These are phyloP conservation scores for Crossocerus cetratus DNA, from an alignment of 2,888 invertebrate genomes.

Conservation along the genomic window DNA sequence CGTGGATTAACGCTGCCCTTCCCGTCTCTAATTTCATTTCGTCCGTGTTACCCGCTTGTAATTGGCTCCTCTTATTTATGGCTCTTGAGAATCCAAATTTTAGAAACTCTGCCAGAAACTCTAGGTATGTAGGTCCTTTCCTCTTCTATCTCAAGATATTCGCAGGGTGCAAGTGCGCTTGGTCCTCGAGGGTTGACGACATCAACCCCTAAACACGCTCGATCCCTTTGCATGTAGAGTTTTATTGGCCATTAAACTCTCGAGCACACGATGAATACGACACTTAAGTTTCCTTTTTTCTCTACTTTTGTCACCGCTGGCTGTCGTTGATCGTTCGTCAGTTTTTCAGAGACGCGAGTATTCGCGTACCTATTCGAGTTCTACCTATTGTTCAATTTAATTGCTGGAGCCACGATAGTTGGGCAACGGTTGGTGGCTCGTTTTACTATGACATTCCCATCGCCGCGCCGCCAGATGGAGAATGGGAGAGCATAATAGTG, in stretches of 20 bases:
- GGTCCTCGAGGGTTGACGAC: no score
- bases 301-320: not conserved
- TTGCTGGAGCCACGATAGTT: slow-evolving; percentile 4
- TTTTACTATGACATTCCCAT: slow-evolving; percentile 19
- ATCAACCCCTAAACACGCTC: no score
- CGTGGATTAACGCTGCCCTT: not conserved
- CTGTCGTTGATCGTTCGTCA: no score
- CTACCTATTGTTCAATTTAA: slow-evolving; percentile 13
- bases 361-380: no score
- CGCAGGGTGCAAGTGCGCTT: no score
- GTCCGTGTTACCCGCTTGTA: slow-evolving; percentile 19
- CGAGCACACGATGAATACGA: no score
- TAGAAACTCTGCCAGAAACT: no score
- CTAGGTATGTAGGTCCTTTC: no score
- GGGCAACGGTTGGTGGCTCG: slow-evolving; percentile 22
- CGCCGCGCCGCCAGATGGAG: slow-evolving; percentile 47
- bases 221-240: no score
- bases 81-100: slow-evolving; percentile 12
- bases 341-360: not conserved
- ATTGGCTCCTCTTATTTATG: slow-evolving; percentile 7
- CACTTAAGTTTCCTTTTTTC: not conserved
- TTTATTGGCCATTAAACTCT: no score
- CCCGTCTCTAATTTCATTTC: slow-evolving; percentile 20
- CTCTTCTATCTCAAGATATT: no score
- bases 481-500: slow-evolving; percentile 50